Base-by-base conservation (phyloP, 2,888 invertebrate genomes). In the Onthophagus sagittarius region DNA sequence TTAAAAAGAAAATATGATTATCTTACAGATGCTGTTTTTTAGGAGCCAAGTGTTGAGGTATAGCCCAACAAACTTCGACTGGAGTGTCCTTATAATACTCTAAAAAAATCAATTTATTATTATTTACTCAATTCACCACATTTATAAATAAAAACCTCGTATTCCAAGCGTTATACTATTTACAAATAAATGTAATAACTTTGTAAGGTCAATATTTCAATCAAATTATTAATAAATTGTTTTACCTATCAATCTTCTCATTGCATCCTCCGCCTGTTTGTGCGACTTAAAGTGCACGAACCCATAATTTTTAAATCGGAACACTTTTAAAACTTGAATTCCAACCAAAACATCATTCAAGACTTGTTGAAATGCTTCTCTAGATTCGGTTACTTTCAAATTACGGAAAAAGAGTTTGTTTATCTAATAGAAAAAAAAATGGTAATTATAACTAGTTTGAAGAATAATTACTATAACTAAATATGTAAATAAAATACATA, bases 331-430 rank as follows among this genome's bases (percentile, higher is more conserved):
- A 2, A 85, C 9, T 2, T 1, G 9, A 5, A 73, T 31, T 32
- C 63, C n/a, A 0, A 39, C 71, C 63, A 74, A 63, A 7, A 74
- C 33, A n/a, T 62, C 23, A 15, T 9, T 33, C 9, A 74, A 31
- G 7, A 71, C 6, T 2, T 86, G 84, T 33, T 85, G 82, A 0
- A 92, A 80, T 11, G 84, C 84, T 3, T 88, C 87, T 77, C 89
- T 89, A 0, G 87, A 83, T 5, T 88, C 83, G 78, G 88, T 82
- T 78, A 88, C 75, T 85, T 90, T 86, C 79, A 92, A 81, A 87
- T 94, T 90, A 83, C 93, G 87, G 15, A 93, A 89, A 83, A 94
- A 94, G 23, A 95, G 85, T 70, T 92, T 90, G 78, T 91, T 91
- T 4, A 94, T 93, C 94, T 94, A 85, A 77, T 88, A 88, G 78